phyloP scores from a whole-genome alignment of 2,888 invertebrate species.

The Caenorhabditis sp. region DNA sequence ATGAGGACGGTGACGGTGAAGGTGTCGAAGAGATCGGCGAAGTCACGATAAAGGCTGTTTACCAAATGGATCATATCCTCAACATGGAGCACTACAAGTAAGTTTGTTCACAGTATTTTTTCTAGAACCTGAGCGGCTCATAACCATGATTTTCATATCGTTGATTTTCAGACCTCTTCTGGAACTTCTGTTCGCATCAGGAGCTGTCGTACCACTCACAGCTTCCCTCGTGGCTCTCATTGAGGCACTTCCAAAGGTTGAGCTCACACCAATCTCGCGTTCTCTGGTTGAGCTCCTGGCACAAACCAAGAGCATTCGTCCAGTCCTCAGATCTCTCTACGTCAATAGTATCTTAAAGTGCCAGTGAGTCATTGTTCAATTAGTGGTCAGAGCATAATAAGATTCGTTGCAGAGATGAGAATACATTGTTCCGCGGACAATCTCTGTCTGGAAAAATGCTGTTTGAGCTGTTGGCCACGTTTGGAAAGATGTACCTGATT shows the following conservation, averaged over 20 bases:
- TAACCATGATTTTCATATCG: too few relatives aligned
- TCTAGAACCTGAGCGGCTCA: too few relatives aligned
- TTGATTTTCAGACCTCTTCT: constrained; percentile 56
- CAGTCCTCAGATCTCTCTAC: constrained; percentile 79
- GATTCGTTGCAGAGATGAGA: constrained; percentile 77
- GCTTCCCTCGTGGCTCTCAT: constrained; percentile 75
- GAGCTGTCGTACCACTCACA: constrained; percentile 69
- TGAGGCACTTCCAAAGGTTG: constrained; percentile 77
- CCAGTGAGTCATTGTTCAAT: constrained; percentile 75
- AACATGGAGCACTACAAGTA: constrained; percentile 62
- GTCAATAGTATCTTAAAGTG: constrained; percentile 78
- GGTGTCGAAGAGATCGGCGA: constrained; percentile 61
- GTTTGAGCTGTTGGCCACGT: constrained; percentile 81
- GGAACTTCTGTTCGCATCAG: constrained; percentile 42
- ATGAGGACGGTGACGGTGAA: constrained; percentile 50
- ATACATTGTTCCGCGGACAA: constrained; percentile 82
- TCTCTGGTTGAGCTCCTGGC: constrained; percentile 81
- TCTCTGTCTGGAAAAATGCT: constrained; percentile 81
- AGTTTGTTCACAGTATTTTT: not conserved
- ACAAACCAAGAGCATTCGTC: constrained; percentile 75
- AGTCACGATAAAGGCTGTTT: constrained; percentile 43
- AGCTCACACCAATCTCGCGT: constrained; percentile 77
- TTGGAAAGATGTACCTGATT: constrained; percentile 80
- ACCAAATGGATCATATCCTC: constrained; percentile 64
- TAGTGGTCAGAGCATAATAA: not conserved